Base-by-base conservation (phyloP, 1,140 invertebrate species). In the Zaprionus nigranus region DNA sequence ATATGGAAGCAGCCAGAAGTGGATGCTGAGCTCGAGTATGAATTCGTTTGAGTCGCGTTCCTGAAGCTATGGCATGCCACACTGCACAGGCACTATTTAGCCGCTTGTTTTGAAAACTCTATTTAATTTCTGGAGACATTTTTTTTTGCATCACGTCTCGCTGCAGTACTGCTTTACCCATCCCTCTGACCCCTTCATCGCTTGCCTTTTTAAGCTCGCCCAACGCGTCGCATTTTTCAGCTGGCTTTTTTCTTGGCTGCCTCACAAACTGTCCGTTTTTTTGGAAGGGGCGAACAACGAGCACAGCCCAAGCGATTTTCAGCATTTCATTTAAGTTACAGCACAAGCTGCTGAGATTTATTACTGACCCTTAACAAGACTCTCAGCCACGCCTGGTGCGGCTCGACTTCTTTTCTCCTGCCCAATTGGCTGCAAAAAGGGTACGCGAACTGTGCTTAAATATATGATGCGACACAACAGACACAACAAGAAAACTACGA, bases 271-370 rank as follows among this genome's bases (percentile, higher is more conserved):
- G 34, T 40, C 59, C 67, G 36, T 15, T 63, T 56, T 38, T 38
- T 26, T 5, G 28, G 53, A 36, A 36, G 7, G 43, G 40, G n/a
- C 26, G 12, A 12, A 34, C 53, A 22, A 24, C 54, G 56, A 15
- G 38, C 36, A 36, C 64, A 70, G 81, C 77, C 78, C 83, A 80
- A 78, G 75, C 83, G 81, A 87, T 91, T 90, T 87, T 82, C 84
- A 91, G 83, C 88, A 79, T 91, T 91, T 91, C 85, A 91, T 91
- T 91, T 91, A 91, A 91, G 76, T 88, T 91, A 84, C 81, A 82
- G 82, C 77, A 79, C 76, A 82, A 85, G 79, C 88, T 79, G 77
- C 60, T 59, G 88, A 91, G 88, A 91, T 91, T 91, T 91, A 91
- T 91, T 80, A 79, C 83, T 67, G 81, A 84, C 88, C 87, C 88